phyloP scores from a whole-genome alignment of 2,113 vertebrate genomes.

The Atractosteus spatula region DNA sequence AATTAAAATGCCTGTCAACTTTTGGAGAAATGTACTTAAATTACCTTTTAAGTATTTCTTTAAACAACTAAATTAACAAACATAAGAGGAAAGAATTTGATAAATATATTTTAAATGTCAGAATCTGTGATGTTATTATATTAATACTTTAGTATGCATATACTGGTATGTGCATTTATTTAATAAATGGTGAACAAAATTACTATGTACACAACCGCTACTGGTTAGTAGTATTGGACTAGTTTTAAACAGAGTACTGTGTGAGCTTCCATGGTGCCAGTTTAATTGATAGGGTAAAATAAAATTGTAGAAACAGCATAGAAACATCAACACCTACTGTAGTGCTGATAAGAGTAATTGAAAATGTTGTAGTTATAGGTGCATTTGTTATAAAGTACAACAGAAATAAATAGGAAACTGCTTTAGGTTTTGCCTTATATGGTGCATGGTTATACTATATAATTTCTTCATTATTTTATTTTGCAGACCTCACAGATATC shows the following conservation, averaged over 20 bases:
- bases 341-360: conserved; percentile 36
- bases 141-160: conserved; percentile 20
- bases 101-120: conserved; percentile 59
- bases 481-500: conserved; percentile 54
- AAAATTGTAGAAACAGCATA: conserved; percentile 33
- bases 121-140: conserved; percentile 51
- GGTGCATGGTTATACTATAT: conserved; percentile 87
- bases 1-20: conserved; percentile 32
- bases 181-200: conserved; percentile 35
- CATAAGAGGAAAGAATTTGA: conserved; percentile 49
- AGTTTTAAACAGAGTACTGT: conserved; percentile 38
- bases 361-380: conserved; percentile 58
- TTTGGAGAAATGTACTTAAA: conserved; percentile 19
- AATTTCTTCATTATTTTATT: conserved; percentile 74
- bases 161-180: conserved; percentile 35
- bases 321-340: conserved; percentile 16
- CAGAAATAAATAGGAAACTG: conserved; percentile 85
- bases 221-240: conserved; percentile 44
- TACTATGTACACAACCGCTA: conserved; percentile 34
- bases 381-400: conserved; percentile 53
- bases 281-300: conserved; percentile 28
- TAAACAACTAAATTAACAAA: conserved; percentile 26
- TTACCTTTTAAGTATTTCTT: conserved; percentile 46
- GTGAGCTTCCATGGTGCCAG: conserved; percentile 17
- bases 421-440: conserved; percentile 87